Evolutionary conservation across 2,888 invertebrate species (phyloP).

Genomic region (Leucoptera coffeella): DNA sequence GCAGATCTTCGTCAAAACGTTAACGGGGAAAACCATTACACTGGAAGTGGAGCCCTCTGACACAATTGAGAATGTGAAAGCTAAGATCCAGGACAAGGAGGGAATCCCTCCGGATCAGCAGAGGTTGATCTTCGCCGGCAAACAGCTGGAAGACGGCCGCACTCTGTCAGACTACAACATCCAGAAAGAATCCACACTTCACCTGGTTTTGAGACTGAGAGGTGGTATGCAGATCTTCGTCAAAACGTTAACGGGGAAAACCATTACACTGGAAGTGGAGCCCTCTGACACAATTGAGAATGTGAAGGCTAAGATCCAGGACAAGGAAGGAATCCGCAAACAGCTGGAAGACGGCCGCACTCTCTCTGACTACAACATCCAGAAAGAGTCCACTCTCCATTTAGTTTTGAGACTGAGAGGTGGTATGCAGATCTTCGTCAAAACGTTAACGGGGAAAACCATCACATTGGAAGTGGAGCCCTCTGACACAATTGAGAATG

Average conservation of each 20-base stretch:
- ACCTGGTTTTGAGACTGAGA: slow-evolving; percentile 6
- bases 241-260: slow-evolving; percentile 7
- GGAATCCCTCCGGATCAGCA: slow-evolving; percentile 9
- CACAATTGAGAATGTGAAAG: slow-evolving; percentile 8
- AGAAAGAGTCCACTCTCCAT: slow-evolving; percentile 46
- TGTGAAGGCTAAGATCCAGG: slow-evolving; percentile 53
- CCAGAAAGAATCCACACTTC: slow-evolving; percentile 8
- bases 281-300: slow-evolving; percentile 57
- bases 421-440: slow-evolving; percentile 6
- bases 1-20: slow-evolving; percentile 8
- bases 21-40: slow-evolving; percentile 8
- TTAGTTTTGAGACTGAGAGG: slow-evolving; percentile 21
- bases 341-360: slow-evolving; percentile 19
- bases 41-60: slow-evolving; percentile 7
- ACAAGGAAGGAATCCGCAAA: slow-evolving; percentile 35
- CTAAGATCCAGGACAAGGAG: slow-evolving; percentile 8
- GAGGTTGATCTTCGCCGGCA: slow-evolving; percentile 8
- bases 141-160: slow-evolving; percentile 8
- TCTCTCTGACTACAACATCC: slow-evolving; percentile 59
- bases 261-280: slow-evolving; percentile 7
- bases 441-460: slow-evolving; percentile 3
- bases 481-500: not conserved
- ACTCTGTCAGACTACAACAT: slow-evolving; percentile 8
- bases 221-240: slow-evolving; percentile 4
- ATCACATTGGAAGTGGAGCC: not conserved